Evolutionary conservation across 2,113 vertebrate species (phyloP), one percentile per base, ranked within the genome.

Genomic region (Paramormyrops kingsleyae): DNA sequence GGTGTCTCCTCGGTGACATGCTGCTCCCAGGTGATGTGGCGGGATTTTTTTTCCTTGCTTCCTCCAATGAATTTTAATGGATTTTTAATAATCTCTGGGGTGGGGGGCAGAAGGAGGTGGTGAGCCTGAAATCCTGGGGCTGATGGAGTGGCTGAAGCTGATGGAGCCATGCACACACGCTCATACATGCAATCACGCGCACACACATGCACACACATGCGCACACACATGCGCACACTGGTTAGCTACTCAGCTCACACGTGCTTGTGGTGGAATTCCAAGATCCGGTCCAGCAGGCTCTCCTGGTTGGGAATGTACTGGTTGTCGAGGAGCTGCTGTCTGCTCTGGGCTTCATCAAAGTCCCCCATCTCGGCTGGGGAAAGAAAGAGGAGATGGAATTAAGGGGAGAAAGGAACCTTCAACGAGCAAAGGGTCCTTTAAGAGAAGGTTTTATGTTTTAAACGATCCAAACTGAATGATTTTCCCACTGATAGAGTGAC

Each of bases 251-350:
- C 44, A 56, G 97, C 98, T 97, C 95, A 99, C 99, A 96, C 93
- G 92, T 99, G 97, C 91, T 95, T 97, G 42, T 95, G 97, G 93
- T 99, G 99, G 94, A 97, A 99, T 91, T 99, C 98, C 96, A 98
- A 96, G 59, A 99, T 98, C 93, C 97, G 99, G 93, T 99, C 98
- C 93, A 98, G 98, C 92, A 99, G 95, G 6, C 97, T 95, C 92
- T 99, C 98, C 93, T 99, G 99, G 90, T 99, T 97, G 92, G 98
- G 98, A 95, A 99, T 96, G 94, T 99, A 99, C 93, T 97, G 98
- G 94, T 97, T 98, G 94, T 99, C 98, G 49, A 96, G 96, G 94
- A 99, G 97, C 93, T 99, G 98, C 93, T 98, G 98, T 90, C 96
- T 96, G 94, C 97, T 97, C 91, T 97, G 95, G 83, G 95, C 96